These are phyloP conservation scores for Zaprionus tsacasi DNA, from an alignment of 1,140 invertebrate species.

Conservation along the genomic window DNA sequence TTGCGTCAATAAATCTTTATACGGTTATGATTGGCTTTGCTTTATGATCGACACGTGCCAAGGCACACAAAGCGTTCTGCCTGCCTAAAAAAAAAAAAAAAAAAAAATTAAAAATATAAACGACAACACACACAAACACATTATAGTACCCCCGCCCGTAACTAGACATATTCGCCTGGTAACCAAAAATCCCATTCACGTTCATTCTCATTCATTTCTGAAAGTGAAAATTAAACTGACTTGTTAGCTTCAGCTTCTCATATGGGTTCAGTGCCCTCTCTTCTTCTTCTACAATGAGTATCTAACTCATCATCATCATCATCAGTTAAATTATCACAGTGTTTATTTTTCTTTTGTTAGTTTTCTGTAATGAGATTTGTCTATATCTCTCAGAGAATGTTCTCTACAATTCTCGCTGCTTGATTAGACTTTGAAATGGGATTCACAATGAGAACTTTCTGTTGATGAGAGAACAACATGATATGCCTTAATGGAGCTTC, in stretches of 20 bases:
- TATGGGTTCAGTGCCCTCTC: constrained; percentile 52
- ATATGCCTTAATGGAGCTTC: neutral
- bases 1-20: constrained; percentile 75
- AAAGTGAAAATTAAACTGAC: constrained; percentile 57
- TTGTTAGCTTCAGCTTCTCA: neutral
- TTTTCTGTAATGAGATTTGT: neutral
- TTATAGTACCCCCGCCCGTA: neutral
- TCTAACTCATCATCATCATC: neutral
- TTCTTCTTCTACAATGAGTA: neutral
- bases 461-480: constrained; percentile 16
- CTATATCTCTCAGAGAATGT: neutral
- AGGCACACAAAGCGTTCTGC: constrained; percentile 52
- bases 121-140: neutral
- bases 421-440: constrained; percentile 49
- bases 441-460: constrained; percentile 4
- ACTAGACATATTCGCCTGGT: constrained; percentile 40
- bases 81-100: constrained; percentile 17
- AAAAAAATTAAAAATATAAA: constrained; percentile 15
- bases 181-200: constrained; percentile 20
- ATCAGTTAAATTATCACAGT: neutral
- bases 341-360: neutral
- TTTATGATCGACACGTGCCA: constrained; percentile 74
- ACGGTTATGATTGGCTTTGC: constrained; percentile 68
- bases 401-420: constrained; percentile 2
- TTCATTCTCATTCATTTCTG: constrained; percentile 26